Conservation (phyloP, 2,888 invertebrate species). For the Prosapia bicincta region DNA sequence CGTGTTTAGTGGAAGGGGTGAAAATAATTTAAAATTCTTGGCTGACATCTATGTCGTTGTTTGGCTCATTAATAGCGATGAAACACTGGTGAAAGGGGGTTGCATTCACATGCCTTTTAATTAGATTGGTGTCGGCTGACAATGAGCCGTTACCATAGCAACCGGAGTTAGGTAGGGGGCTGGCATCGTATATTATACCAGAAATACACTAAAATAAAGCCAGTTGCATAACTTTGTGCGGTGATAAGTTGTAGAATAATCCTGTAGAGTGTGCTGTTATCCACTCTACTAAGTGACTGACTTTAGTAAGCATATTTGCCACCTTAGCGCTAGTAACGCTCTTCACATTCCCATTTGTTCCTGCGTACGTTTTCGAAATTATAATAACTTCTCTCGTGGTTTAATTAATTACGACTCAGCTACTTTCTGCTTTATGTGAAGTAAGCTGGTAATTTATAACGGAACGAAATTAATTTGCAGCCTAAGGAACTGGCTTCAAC, state of each 20-base stretch:
- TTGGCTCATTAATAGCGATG: constrained; percentile 20
- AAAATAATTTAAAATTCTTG: not conserved
- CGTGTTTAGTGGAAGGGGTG: not conserved
- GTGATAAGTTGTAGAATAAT: not conserved
- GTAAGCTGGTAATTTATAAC: too few relatives aligned
- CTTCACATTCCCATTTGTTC: too few relatives aligned
- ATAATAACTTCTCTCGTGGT: too few relatives aligned
- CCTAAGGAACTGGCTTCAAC: too few relatives aligned
- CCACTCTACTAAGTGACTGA: not conserved
- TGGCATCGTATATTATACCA: not conserved
- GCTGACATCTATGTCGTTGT: not conserved
- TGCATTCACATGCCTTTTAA: constrained; percentile 18
- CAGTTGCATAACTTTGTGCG: not conserved
- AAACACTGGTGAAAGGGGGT: not conserved
- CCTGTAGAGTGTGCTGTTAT: not conserved
- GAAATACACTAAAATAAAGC: not conserved
- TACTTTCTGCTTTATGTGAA: too few relatives aligned
- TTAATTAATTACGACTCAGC: too few relatives aligned
- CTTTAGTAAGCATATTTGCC: not conserved
- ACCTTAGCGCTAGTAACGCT: not conserved
- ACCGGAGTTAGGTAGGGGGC: not conserved
- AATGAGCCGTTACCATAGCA: constrained; percentile 15
- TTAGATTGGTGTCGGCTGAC: constrained; percentile 22
- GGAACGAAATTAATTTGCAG: too few relatives aligned
- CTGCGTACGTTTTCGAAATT: too few relatives aligned